Conservation (phyloP, 2,113 vertebrate genomes). For the Aleadryas rufinucha region DNA sequence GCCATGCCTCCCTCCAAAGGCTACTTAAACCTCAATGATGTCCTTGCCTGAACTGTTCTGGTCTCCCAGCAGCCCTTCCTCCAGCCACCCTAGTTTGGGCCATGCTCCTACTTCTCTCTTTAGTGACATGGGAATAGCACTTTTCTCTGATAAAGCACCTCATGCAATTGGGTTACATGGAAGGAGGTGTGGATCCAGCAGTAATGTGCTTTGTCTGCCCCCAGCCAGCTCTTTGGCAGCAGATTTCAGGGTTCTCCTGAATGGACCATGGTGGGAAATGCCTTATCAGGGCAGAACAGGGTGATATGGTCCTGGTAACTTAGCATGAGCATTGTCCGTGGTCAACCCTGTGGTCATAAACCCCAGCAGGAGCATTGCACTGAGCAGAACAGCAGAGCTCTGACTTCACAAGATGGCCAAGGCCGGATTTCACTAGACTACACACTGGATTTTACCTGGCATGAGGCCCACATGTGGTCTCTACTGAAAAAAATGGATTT, state of each 20-base stretch:
- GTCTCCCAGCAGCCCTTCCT: background rate
- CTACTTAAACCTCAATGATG: background rate
- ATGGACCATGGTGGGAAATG: background rate
- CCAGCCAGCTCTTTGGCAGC: background rate
- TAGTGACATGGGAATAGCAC: background rate
- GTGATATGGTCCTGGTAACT: background rate
- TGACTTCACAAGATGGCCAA: background rate
- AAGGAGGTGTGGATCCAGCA: background rate
- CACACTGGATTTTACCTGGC: background rate
- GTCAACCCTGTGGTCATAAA: background rate
- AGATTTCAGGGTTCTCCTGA: background rate
- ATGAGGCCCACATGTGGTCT: background rate
- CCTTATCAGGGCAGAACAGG: background rate
- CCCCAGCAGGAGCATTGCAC: background rate
- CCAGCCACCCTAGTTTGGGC: fast-evolving
- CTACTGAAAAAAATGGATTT: conserved; percentile 4
- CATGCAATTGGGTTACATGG: background rate
- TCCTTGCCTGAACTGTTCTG: background rate
- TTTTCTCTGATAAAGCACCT: background rate
- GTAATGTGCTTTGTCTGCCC: background rate
- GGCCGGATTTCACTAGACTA: background rate
- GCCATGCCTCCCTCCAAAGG: background rate
- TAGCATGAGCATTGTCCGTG: fast-evolving
- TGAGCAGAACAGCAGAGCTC: background rate
- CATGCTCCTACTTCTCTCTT: background rate